Percentiles rank a stretch among this genome's conserved stretches.
phyloP scores from a whole-genome alignment of 2,888 invertebrate genomes.

The Pseudococcus jackbeardsleyi region DNA sequence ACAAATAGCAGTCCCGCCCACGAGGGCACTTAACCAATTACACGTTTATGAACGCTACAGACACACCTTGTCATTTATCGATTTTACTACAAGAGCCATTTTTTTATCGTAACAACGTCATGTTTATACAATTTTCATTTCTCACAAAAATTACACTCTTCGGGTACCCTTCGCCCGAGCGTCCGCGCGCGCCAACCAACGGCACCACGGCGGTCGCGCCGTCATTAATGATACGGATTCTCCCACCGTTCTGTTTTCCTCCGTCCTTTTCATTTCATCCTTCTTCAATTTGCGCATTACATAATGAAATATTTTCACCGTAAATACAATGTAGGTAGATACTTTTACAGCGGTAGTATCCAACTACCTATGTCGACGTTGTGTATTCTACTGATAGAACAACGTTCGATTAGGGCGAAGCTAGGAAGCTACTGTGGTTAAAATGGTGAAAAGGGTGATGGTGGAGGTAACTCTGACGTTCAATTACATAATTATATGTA shows the following conservation, averaged over 20 bases:
- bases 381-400: not conserved
- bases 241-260: not conserved
- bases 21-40: slow-evolving; percentile 63
- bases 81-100: slow-evolving; percentile 62
- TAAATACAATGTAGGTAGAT: not conserved
- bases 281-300: slow-evolving; percentile 15
- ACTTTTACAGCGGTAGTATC: too few species aligned
- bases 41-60: slow-evolving; percentile 63
- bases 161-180: not conserved
- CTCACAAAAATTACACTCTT: slow-evolving; percentile 38
- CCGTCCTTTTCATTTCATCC: not conserved
- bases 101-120: slow-evolving; percentile 58
- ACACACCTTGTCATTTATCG: slow-evolving; percentile 64
- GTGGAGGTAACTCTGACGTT: too few species aligned
- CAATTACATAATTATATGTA: too few species aligned
- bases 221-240: not conserved
- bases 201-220: not conserved
- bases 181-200: not conserved
- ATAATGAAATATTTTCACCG: not conserved
- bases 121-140: slow-evolving; percentile 56
- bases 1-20: slow-evolving; percentile 63
- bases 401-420: not conserved
- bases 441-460: too few species aligned
- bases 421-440: not conserved
- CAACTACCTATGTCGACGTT: not conserved